These are phyloP conservation scores for Globodera rostochiensis DNA, from an alignment of 1,140 invertebrate species.

Conservation along the genomic window DNA sequence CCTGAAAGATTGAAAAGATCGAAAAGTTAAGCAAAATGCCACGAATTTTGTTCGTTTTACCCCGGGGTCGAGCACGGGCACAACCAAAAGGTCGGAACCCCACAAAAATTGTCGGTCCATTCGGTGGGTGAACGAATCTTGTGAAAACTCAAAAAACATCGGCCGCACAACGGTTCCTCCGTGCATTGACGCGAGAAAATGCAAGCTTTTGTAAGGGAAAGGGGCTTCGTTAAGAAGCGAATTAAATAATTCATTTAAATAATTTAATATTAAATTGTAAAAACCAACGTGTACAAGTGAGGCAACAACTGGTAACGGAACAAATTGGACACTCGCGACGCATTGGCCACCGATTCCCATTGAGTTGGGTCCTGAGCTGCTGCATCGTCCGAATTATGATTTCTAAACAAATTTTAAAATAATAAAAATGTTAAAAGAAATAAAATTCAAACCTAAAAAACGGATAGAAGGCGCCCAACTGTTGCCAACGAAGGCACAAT, in stretches of 20 bases:
- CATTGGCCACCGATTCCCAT: conserved; percentile 61
- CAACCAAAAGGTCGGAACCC: conserved; percentile 48
- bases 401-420: conserved; percentile 41
- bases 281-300: conserved; percentile 59
- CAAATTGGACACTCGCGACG: conserved; percentile 57
- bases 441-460: conserved; percentile 39
- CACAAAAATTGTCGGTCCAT: conserved; percentile 56
- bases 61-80: conserved; percentile 37
- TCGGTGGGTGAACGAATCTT: conserved; percentile 36
- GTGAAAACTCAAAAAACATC: conserved; percentile 58
- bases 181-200: conserved; percentile 41
- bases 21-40: background rate
- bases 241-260: too few species aligned
- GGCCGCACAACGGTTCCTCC: conserved; percentile 61
- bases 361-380: conserved; percentile 57
- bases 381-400: conserved; percentile 53
- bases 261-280: background rate
- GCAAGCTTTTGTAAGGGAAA: conserved; percentile 30
- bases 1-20: background rate
- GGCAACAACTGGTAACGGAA: conserved; percentile 63
- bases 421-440: background rate
- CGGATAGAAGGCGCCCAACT: conserved; percentile 49
- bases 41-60: background rate
- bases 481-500: conserved; percentile 63
- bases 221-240: background rate